phyloP scores from a whole-genome alignment of 2,888 invertebrate genomes.

The Aleiodes alternator region DNA sequence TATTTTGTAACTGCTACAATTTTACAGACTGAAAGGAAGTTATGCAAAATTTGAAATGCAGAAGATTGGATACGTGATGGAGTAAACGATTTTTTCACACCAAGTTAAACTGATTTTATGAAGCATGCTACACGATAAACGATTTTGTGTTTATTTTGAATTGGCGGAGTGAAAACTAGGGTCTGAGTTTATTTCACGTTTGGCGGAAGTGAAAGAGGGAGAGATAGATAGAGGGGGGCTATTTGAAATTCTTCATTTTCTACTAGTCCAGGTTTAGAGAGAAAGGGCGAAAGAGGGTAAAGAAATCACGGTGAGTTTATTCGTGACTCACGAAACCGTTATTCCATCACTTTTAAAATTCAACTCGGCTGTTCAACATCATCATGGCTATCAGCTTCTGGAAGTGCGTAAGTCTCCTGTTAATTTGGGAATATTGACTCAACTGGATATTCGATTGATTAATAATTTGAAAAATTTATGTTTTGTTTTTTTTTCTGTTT shows the following conservation, averaged over 20 bases:
- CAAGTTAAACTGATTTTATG: slow-evolving; percentile 35
- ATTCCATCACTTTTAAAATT: neutral
- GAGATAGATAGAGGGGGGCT: neutral
- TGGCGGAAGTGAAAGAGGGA: neutral
- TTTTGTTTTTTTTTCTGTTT: neutral
- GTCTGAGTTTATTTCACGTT: too few relatives aligned
- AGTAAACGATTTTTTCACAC: slow-evolving; percentile 27
- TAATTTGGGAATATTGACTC: neutral
- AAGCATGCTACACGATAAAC: slow-evolving; percentile 32
- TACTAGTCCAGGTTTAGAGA: neutral
- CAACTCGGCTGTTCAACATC: slow-evolving; percentile 17
- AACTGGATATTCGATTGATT: neutral
- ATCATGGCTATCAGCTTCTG: slow-evolving; percentile 53
- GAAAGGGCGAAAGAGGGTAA: slow-evolving; percentile 38
- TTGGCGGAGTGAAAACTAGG: too few relatives aligned
- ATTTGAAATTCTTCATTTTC: neutral
- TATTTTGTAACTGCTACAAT: neutral
- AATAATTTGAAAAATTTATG: slow-evolving; percentile 9
- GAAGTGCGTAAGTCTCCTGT: slow-evolving; percentile 54
- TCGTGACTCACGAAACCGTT: slow-evolving; percentile 41
- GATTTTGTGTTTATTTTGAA: slow-evolving; percentile 9
- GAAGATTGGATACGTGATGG: slow-evolving; percentile 10
- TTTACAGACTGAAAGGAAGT: neutral
- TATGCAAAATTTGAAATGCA: neutral
- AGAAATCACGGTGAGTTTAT: slow-evolving; percentile 31